Evolutionary conservation across 2,113 vertebrate species (phyloP).

Genomic region (Scytalopus superciliaris): DNA sequence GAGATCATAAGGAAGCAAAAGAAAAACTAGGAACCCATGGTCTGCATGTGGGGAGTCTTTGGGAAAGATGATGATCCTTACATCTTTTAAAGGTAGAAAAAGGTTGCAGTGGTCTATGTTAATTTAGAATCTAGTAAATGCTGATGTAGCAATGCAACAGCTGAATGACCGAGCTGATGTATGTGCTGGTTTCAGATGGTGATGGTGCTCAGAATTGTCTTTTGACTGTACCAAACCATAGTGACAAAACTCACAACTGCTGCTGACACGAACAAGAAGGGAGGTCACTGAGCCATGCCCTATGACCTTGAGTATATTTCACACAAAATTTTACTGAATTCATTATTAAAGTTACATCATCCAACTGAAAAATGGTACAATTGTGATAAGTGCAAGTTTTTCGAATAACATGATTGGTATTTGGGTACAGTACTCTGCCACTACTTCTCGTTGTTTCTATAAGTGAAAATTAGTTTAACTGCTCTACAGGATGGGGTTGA

Average conservation of each 20-base stretch:
- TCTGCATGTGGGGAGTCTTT: background rate
- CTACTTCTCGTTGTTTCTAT: background rate
- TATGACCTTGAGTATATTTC: background rate
- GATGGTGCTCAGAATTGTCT: background rate
- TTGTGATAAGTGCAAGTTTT: background rate
- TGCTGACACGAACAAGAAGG: background rate
- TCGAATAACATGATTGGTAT: background rate
- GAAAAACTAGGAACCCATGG: background rate
- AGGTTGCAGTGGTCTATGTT: background rate
- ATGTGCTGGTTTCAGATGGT: background rate
- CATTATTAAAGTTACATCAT: background rate
- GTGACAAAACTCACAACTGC: background rate
- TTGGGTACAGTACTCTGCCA: background rate
- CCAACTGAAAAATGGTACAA: background rate
- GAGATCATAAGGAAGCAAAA: background rate
- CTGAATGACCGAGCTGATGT: background rate
- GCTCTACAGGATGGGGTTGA: background rate
- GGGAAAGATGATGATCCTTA: background rate
- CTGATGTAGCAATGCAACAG: background rate
- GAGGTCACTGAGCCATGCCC: background rate
- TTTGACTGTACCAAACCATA: background rate
- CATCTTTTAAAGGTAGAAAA: background rate
- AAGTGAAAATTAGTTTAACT: conserved; percentile 2
- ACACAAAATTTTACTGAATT: background rate
- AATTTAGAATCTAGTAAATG: background rate